Percentiles rank a stretch among this genome's conserved stretches.
phyloP scores from a whole-genome alignment of 2,797 vertebrate species.

The Cyclura pinguis region DNA sequence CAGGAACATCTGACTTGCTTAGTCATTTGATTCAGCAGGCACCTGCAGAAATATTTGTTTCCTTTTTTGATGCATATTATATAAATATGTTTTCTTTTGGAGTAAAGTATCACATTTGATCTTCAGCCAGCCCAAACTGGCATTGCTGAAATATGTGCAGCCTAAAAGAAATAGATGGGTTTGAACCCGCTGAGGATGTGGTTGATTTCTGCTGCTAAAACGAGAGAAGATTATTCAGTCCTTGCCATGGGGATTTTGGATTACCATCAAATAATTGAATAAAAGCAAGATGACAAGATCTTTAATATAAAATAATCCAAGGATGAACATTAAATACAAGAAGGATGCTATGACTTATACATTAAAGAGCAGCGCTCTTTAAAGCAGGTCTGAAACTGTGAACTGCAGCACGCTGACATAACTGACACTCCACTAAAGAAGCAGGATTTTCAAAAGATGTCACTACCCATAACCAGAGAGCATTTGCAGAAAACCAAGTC shows the following conservation, averaged over 20 bases:
- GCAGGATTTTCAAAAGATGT: not conserved
- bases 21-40: constrained; percentile 69
- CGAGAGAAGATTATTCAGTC: constrained; percentile 63
- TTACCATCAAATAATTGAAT: constrained; percentile 52
- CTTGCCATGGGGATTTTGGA: constrained; percentile 66
- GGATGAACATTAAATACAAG: constrained; percentile 19
- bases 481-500: not conserved
- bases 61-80: constrained; percentile 64
- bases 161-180: constrained; percentile 65
- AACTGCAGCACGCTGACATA: not conserved
- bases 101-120: not conserved
- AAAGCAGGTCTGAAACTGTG: constrained; percentile 8
- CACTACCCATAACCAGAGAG: not conserved
- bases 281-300: constrained; percentile 20
- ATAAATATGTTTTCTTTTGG: constrained; percentile 60
- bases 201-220: constrained; percentile 65
- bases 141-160: constrained; percentile 68
- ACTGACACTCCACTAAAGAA: not conserved
- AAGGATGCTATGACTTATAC: constrained; percentile 5
- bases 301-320: constrained; percentile 28
- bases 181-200: constrained; percentile 66
- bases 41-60: constrained; percentile 46
- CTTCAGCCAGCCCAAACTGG: constrained; percentile 34
- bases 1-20: constrained; percentile 49
- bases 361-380: not conserved